A percentile compares a stretch with the other conserved stretches of the same genome.
Evolutionary conservation across 2,113 vertebrate genomes (phyloP).

Genomic region (Alethe diademata): DNA sequence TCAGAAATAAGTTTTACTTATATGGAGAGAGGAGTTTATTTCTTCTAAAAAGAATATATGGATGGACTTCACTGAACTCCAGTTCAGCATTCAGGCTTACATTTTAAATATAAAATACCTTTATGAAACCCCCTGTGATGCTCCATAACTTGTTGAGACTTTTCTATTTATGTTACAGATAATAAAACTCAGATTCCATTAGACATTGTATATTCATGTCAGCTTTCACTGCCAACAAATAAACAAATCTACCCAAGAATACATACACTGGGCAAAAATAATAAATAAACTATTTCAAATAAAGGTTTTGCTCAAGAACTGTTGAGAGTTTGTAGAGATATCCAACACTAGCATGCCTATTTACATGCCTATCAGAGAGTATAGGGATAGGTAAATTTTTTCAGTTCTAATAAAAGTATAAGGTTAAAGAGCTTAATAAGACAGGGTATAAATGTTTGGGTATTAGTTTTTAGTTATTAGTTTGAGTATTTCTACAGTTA

Average conservation of each 20-base stretch:
- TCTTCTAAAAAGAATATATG: not conserved
- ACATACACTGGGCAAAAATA: not conserved
- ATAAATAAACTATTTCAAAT: not conserved
- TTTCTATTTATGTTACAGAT: not conserved
- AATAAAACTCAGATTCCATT: not conserved
- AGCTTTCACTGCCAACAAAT: not conserved
- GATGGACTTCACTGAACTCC: not conserved
- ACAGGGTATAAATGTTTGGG: not conserved
- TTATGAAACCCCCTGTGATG: not conserved
- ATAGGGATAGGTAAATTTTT: not conserved
- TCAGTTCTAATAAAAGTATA: not conserved
- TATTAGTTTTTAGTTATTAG: not conserved
- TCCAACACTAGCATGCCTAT: not conserved
- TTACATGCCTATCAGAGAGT: not conserved
- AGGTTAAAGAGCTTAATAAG: not conserved
- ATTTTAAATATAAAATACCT: not conserved
- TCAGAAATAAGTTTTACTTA: not conserved
- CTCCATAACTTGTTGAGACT: not conserved
- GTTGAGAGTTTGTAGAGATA: not conserved
- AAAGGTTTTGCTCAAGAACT: not conserved
- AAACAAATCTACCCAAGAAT: not conserved
- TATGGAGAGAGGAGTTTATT: not conserved
- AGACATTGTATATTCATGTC: not conserved
- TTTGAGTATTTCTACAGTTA: not conserved
- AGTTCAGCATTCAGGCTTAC: not conserved